These are phyloP conservation scores for Epirrita christyi DNA, from an alignment of 2,888 invertebrate species.

Conservation along the genomic window DNA sequence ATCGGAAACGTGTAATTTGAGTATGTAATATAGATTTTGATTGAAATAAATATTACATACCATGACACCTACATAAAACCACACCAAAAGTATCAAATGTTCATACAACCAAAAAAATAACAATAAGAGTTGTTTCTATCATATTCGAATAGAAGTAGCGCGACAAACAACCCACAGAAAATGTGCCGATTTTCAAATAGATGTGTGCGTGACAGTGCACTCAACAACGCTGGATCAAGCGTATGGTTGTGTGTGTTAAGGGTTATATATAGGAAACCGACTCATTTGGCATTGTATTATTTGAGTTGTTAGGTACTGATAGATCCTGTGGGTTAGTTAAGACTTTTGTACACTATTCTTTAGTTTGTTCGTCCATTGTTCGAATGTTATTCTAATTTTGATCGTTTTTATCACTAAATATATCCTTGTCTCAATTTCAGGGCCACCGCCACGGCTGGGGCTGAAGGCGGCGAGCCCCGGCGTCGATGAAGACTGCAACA, in stretches of 20 bases:
- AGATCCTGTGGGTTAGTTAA: too few relatives aligned
- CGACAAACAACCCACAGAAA: too few relatives aligned
- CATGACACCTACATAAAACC: neutral
- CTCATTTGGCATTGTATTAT: too few relatives aligned
- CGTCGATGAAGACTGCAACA: slow-evolving; percentile 81
- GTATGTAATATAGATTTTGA: neutral
- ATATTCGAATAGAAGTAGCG: too few relatives aligned
- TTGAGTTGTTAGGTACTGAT: too few relatives aligned
- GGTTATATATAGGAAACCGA: too few relatives aligned
- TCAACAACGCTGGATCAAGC: too few relatives aligned
- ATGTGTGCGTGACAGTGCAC: too few relatives aligned
- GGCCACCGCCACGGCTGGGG: slow-evolving; percentile 84
- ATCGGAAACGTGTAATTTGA: neutral
- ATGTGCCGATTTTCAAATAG: too few relatives aligned
- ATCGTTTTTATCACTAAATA: neutral
- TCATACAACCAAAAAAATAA: neutral
- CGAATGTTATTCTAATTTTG: neutral
- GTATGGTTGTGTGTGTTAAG: too few relatives aligned
- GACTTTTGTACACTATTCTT: too few relatives aligned
- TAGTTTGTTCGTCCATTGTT: too few relatives aligned
- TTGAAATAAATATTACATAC: neutral
- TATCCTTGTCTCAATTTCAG: slow-evolving; percentile 55
- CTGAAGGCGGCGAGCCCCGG: slow-evolving; percentile 83
- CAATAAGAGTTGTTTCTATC: neutral
- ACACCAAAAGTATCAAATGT: neutral